Evolutionary conservation across 1,140 invertebrate species (phyloP).

Genomic region (Saxidomus purpurata): DNA sequence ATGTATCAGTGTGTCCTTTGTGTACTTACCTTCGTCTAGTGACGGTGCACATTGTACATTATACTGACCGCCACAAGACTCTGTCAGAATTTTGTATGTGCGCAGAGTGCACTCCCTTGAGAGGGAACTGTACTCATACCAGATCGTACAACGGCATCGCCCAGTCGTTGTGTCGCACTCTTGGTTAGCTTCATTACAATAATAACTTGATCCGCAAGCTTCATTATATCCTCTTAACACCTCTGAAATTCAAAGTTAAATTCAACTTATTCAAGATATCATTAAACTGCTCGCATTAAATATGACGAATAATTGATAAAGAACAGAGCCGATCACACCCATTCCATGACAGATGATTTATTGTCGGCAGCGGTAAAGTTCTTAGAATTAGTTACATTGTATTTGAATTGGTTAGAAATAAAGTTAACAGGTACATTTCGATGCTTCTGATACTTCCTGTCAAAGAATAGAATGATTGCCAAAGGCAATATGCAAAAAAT

Average conservation of each 20-base stretch:
- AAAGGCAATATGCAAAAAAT: too few relatives aligned
- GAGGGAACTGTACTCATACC: conserved; percentile 24
- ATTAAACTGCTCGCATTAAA: neutral
- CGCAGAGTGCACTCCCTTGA: conserved; percentile 10
- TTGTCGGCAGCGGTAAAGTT: too few relatives aligned
- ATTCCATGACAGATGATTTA: too few relatives aligned
- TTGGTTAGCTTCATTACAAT: conserved; percentile 42
- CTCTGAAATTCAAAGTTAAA: conserved; percentile 43
- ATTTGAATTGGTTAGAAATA: too few relatives aligned
- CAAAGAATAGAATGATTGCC: too few relatives aligned
- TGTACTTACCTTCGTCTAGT: neutral
- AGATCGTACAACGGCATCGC: conserved; percentile 7
- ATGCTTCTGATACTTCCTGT: too few relatives aligned
- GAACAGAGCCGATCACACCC: too few relatives aligned
- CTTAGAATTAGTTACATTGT: too few relatives aligned
- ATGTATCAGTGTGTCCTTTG: too few relatives aligned
- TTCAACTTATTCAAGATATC: neutral
- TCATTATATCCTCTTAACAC: conserved; percentile 23
- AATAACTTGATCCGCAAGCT: neutral
- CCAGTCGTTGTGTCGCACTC: neutral
- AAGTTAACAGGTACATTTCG: too few relatives aligned
- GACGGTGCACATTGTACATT: neutral
- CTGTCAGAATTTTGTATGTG: conserved; percentile 23
- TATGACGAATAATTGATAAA: neutral
- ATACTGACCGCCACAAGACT: conserved; percentile 41